Percentiles rank a stretch among this genome's conserved stretches.
Conservation (phyloP, 1,140 invertebrate species). For the Acromyrmex echinatior region DNA sequence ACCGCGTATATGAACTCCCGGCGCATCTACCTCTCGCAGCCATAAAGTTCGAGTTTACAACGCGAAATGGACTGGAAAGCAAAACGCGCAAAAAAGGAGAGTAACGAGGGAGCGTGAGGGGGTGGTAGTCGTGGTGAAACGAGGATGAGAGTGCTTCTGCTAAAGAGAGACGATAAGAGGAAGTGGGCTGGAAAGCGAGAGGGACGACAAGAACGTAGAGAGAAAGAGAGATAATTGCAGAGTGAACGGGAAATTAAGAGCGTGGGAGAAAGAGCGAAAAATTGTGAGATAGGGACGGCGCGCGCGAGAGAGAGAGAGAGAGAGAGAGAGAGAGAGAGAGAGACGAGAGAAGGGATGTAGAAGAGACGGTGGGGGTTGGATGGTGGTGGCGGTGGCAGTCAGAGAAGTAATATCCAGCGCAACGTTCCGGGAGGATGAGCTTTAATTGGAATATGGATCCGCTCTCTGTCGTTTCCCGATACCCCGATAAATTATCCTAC, state of each 20-base stretch:
- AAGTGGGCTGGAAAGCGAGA: slow-evolving; percentile 46
- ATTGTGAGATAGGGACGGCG: slow-evolving; percentile 48
- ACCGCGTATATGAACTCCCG: slow-evolving; percentile 76
- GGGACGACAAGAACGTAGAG: slow-evolving; percentile 62
- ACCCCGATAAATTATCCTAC: slow-evolving; percentile 86
- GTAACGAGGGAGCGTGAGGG: slow-evolving; percentile 75
- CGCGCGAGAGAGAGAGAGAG: not conserved
- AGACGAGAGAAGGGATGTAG: slow-evolving; percentile 7
- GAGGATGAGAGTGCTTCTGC: slow-evolving; percentile 69
- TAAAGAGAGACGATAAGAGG: slow-evolving; percentile 51
- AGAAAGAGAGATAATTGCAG: slow-evolving; percentile 73
- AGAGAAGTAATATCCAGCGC: slow-evolving; percentile 78
- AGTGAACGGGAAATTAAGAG: slow-evolving; percentile 71
- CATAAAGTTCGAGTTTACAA: slow-evolving; percentile 86
- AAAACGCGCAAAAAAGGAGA: slow-evolving; percentile 78
- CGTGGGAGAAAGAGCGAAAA: slow-evolving; percentile 55
- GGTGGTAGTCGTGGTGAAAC: slow-evolving; percentile 60
- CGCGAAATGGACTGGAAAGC: slow-evolving; percentile 85
- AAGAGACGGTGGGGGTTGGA: slow-evolving; percentile 24
- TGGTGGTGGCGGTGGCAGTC: slow-evolving; percentile 66
- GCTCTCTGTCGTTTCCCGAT: slow-evolving; percentile 85
- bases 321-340: not conserved
- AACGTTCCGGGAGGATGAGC: slow-evolving; percentile 85
- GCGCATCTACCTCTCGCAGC: slow-evolving; percentile 79
- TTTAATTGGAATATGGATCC: slow-evolving; percentile 87